Evolutionary conservation across 2,113 vertebrate species (phyloP).

Genomic region (Scatophagus argus): DNA sequence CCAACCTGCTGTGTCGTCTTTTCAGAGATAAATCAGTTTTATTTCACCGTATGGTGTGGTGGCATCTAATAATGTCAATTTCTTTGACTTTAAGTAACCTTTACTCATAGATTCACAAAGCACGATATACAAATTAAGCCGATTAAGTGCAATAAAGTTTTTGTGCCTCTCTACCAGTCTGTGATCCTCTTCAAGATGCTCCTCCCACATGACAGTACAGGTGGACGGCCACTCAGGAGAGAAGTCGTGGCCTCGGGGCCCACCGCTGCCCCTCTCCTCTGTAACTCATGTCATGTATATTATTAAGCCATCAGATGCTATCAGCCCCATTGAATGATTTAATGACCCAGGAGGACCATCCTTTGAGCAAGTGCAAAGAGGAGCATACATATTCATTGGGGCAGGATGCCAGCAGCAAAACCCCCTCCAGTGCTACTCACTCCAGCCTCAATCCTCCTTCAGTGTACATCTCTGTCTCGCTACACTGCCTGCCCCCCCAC

Average conservation of each 20-base stretch:
- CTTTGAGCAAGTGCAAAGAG: conserved; percentile 66
- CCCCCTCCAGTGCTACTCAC: conserved; percentile 17
- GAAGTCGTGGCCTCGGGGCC: conserved; percentile 59
- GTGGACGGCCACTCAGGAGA: conserved; percentile 60
- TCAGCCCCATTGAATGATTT: conserved; percentile 74
- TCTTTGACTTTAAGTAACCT: too few species aligned
- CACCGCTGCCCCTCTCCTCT: conserved; percentile 27
- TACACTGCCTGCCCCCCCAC: not conserved
- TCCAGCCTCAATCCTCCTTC: conserved; percentile 16
- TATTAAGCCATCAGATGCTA: conserved; percentile 84
- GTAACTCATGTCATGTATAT: conserved; percentile 77
- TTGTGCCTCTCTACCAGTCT: not conserved
- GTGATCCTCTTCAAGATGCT: conserved; percentile 10
- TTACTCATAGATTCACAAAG: not conserved
- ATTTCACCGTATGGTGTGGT: not conserved
- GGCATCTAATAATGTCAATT: not conserved
- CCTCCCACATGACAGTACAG: conserved; percentile 55
- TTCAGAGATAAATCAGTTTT: not conserved
- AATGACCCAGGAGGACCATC: conserved; percentile 77
- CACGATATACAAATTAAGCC: accelerated
- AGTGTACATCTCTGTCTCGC: conserved; percentile 31
- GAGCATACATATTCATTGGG: conserved; percentile 77
- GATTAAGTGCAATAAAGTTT: not conserved
- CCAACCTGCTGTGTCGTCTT: not conserved
- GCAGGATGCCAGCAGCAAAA: conserved; percentile 53